Base-by-base conservation (phyloP, 2,113 vertebrate genomes). In the Marcusenius ussheri region DNA sequence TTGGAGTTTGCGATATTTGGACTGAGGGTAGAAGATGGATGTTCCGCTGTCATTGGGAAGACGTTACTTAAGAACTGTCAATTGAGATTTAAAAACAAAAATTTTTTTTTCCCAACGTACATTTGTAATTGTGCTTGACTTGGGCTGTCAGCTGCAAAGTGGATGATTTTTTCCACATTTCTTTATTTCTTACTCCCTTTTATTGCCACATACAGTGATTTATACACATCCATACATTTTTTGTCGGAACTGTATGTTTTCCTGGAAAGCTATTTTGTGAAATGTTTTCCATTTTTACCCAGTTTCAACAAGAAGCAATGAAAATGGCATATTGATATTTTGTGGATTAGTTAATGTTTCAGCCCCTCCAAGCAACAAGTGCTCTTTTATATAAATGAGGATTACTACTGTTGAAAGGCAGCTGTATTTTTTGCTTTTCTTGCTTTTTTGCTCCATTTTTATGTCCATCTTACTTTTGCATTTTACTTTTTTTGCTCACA, bases 401-500 rank as follows among this genome's bases (percentile, higher is more conserved):
- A 95, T 94, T 94, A 88, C 66, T 42, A 5, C 91, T 91, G 91
- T 92, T 87, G 21, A 90, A 49, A 89, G 19, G 15, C 70, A 58
- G 49, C 42, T 27, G 46, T 88, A 31, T 46, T 91, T 83, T 92
- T 92, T 91, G 90, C 27, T 31, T 66, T 66, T 90, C 17, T 92
- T 93, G 94, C 93, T 31, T 80, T 83, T 89, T 93, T 93, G 92
- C 94, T 94, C 93, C 94, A 93, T 94, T 92, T 92, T 94, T 96
- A 96, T 94, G 93, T 91, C 89, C 92, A 88, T 88, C 56, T 51
- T 90, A 86, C 47, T 87, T 90, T 92, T 90, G 89, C 94, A 31
- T 87, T 87, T 87, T 42, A 11, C 95, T 93, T 90, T 92, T 94
- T 98, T 97, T 98, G 96, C 97, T 98, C 98, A 98, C 94, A 96